Conservation (phyloP, 1,140 invertebrate genomes). For the Aradophagus sp. region DNA sequence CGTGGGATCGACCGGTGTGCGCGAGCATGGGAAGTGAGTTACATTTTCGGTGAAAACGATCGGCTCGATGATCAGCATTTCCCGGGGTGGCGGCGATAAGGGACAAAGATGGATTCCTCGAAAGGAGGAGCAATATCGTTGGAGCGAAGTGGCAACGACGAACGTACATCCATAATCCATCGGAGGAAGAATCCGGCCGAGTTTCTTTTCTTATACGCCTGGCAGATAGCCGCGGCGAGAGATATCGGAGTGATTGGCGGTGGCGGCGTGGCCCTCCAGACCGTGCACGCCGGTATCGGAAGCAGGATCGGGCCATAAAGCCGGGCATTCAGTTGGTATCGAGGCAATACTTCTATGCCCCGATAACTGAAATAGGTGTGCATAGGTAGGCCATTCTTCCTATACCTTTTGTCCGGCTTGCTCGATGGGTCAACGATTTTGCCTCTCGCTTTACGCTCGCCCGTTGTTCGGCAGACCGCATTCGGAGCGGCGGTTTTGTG, state of each 20-base stretch:
- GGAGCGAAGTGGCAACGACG: constrained; percentile 29
- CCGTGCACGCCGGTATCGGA: constrained; percentile 61
- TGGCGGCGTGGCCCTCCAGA: constrained; percentile 42
- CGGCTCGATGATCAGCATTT: no score
- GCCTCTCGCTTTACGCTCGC: constrained; percentile 37
- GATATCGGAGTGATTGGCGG: constrained; percentile 60
- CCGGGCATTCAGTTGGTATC: constrained; percentile 71
- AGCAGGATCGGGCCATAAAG: constrained; percentile 70
- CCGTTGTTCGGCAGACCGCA: constrained; percentile 13
- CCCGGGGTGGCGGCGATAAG: constrained; percentile 25
- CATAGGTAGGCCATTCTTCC: constrained; percentile 69
- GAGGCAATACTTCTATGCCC: constrained; percentile 68
- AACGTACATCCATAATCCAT: constrained; percentile 50
- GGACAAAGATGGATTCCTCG: constrained; percentile 36
- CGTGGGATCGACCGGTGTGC: no score
- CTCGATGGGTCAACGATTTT: constrained; percentile 54
- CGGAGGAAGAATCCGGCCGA: constrained; percentile 47
- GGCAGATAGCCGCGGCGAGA: constrained; percentile 55
- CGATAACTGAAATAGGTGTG: constrained; percentile 70
- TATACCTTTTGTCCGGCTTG: constrained; percentile 64
- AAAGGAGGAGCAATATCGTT: constrained; percentile 42
- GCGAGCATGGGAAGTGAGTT: no score
- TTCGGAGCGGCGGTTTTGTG: constrained; percentile 11
- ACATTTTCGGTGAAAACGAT: no score
- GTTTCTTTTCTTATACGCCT: constrained; percentile 51